phyloP scores from a whole-genome alignment of 2,113 vertebrate species.

The Neofelis nebulosa region DNA sequence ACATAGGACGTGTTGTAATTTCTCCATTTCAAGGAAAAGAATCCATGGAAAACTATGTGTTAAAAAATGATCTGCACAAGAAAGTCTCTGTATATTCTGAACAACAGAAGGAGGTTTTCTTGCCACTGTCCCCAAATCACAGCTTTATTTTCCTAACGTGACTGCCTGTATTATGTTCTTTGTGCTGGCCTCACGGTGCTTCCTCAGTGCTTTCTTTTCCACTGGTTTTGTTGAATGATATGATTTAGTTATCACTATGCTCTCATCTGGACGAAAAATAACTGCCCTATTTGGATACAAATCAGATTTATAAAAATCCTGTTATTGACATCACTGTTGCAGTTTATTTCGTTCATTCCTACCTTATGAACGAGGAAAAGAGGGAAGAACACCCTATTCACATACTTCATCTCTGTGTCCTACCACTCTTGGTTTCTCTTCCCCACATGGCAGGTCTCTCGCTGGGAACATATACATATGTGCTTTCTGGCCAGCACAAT shows the following conservation, averaged over 20 bases:
- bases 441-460: neutral
- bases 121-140: neutral
- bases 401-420: neutral
- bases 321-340: neutral
- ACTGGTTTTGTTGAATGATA: neutral
- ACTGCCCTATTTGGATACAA: neutral
- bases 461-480: neutral
- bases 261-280: neutral
- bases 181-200: neutral
- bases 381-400: rapidly evolving
- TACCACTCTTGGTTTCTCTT: neutral
- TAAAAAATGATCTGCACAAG: neutral
- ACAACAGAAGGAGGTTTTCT: neutral
- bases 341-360: neutral
- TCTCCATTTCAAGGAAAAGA: neutral
- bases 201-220: neutral
- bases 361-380: neutral
- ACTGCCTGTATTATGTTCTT: neutral
- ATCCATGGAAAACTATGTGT: neutral
- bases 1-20: neutral
- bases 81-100: neutral
- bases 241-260: neutral
- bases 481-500: neutral
- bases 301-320: neutral
- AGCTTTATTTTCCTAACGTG: neutral